These are phyloP conservation scores for Spheniscus humboldti DNA, from an alignment of 2,797 vertebrate species.

Conservation along the genomic window DNA sequence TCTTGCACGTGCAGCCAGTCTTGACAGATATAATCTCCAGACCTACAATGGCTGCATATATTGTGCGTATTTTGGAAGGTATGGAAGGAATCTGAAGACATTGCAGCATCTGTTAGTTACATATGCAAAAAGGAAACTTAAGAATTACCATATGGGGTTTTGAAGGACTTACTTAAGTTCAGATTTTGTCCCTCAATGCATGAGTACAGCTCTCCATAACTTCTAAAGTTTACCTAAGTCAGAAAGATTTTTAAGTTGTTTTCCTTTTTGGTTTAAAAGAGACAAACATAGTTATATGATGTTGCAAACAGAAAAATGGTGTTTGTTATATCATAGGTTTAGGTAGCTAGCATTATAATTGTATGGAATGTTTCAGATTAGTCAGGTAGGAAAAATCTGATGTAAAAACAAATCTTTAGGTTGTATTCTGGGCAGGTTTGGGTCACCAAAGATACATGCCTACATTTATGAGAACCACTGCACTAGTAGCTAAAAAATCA, in stretches of 20 bases:
- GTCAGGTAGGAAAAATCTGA: background rate
- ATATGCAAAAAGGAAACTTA: slow-evolving; percentile 58
- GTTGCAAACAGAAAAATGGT: background rate
- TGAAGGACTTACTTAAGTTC: slow-evolving; percentile 44
- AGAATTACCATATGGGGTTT: slow-evolving; percentile 59
- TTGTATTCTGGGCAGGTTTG: background rate
- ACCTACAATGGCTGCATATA: slow-evolving; percentile 47
- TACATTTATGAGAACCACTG: background rate
- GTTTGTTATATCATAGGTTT: background rate
- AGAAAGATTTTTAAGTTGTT: background rate
- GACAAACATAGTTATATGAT: background rate
- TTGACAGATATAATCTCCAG: slow-evolving; percentile 80
- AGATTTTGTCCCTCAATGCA: background rate
- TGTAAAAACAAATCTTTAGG: background rate
- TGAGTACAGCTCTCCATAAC: background rate
- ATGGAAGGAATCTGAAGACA: slow-evolving; percentile 70
- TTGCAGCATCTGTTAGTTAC: slow-evolving; percentile 58
- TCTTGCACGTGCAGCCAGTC: slow-evolving; percentile 58
- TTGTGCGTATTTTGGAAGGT: slow-evolving; percentile 74
- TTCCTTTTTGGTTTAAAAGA: background rate
- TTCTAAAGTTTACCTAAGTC: background rate
- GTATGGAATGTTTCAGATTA: background rate
- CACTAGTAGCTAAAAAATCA: background rate
- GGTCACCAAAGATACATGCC: background rate
- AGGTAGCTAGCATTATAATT: background rate